Conservation (phyloP, 1,140 invertebrate species). For the Lordiphosa clarofinis region DNA sequence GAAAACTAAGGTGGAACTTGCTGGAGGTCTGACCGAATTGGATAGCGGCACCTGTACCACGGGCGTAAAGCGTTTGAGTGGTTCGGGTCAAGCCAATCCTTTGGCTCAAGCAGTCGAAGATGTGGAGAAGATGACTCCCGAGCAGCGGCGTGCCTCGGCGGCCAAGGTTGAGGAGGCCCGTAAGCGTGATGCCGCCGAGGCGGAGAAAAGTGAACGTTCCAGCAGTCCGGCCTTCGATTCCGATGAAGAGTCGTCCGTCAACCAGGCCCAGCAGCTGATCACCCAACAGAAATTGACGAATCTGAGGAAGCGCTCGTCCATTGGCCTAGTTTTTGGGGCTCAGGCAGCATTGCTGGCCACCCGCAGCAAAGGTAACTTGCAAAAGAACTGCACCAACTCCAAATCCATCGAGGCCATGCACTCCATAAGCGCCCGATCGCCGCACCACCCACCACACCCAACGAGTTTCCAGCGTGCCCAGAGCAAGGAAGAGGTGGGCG, state of each 20-base stretch:
- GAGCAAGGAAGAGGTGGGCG: slow-evolving; percentile 74
- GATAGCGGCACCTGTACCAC: slow-evolving; percentile 41
- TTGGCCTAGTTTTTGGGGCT: slow-evolving; percentile 74
- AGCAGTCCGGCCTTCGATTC: slow-evolving; percentile 97
- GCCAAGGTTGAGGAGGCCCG: slow-evolving; percentile 79
- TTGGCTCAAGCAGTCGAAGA: slow-evolving; percentile 53
- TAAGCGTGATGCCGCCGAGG: slow-evolving; percentile 80
- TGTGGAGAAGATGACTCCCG: slow-evolving; percentile 57
- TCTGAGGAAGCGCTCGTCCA: slow-evolving; percentile 72
- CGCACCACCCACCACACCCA: slow-evolving; percentile 32
- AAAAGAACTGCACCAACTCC: slow-evolving; percentile 62
- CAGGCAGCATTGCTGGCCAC: slow-evolving; percentile 75
- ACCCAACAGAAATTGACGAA: slow-evolving; percentile 73
- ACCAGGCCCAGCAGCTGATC: slow-evolving; percentile 67
- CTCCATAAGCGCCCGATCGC: slow-evolving; percentile 46
- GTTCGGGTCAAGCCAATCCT: slow-evolving; percentile 65
- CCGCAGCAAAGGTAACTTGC: slow-evolving; percentile 78
- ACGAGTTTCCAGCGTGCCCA: slow-evolving; percentile 56
- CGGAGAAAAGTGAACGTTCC: slow-evolving; percentile 92
- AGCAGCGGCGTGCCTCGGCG: slow-evolving; percentile 61
- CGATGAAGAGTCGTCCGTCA: slow-evolving; percentile 89
- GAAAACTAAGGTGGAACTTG: slow-evolving; percentile 81
- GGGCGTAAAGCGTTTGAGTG: slow-evolving; percentile 51
- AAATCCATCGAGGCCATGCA: slow-evolving; percentile 77
- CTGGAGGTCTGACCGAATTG: slow-evolving; percentile 42